Conservation (phyloP, 2,888 invertebrate species). For the Miltochrista miniata region DNA sequence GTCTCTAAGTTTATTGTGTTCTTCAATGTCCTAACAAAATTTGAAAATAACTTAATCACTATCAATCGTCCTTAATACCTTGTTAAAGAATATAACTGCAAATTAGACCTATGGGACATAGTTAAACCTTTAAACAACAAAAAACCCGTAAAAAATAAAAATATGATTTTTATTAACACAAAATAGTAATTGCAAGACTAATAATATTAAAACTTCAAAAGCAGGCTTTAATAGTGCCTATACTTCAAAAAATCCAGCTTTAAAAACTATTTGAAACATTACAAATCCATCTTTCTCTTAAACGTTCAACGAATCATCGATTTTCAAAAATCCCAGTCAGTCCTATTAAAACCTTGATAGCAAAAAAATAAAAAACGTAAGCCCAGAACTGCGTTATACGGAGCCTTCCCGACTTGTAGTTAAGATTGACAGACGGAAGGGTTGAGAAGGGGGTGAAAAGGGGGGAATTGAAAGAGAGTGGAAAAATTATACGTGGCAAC, state of each 20-base stretch:
- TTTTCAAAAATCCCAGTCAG: slow-evolving; percentile 56
- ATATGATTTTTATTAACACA: no score
- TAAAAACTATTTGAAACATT: slow-evolving; percentile 35
- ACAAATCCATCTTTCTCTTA: slow-evolving; percentile 30
- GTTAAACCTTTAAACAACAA: no score
- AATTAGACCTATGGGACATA: no score
- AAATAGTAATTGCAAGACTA: no score
- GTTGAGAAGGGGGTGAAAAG: slow-evolving; percentile 63
- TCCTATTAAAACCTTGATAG: slow-evolving; percentile 70
- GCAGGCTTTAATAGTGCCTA: no score
- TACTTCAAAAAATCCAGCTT: neutral
- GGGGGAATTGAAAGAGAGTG: slow-evolving; percentile 78
- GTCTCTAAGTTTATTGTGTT: no score
- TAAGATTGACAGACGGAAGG: slow-evolving; percentile 83
- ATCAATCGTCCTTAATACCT: no score
- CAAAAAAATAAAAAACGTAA: slow-evolving; percentile 61
- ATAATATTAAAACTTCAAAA: no score
- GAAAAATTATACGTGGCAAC: slow-evolving; percentile 81
- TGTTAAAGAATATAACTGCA: no score
- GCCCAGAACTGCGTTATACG: slow-evolving; percentile 63
- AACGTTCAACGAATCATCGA: slow-evolving; percentile 56
- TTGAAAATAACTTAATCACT: no score
- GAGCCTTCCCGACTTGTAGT: slow-evolving; percentile 71
- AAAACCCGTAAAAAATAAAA: no score
- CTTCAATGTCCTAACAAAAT: no score